Evolutionary conservation across 2,797 vertebrate species (phyloP).

Genomic region (Neomorphus geoffroyi): DNA sequence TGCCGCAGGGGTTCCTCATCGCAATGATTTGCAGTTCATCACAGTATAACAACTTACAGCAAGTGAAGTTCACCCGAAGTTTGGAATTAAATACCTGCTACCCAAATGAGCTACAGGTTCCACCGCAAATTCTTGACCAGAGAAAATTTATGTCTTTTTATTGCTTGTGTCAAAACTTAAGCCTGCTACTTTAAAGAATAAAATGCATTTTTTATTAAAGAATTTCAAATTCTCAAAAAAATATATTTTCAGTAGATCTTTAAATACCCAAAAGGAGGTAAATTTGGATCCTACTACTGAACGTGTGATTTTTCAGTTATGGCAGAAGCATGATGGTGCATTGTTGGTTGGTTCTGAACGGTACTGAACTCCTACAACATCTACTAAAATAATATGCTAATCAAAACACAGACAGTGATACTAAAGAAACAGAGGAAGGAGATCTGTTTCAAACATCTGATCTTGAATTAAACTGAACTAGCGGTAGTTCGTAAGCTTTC

Average conservation of each 20-base stretch:
- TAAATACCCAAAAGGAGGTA: neutral
- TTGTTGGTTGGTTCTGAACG: neutral
- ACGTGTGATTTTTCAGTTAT: neutral
- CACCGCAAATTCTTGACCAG: neutral
- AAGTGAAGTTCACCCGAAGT: neutral
- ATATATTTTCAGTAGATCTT: neutral
- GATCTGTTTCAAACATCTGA: neutral
- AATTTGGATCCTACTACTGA: neutral
- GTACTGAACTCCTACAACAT: neutral
- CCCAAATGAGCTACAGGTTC: neutral
- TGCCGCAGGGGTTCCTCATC: neutral
- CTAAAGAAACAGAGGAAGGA: constrained; percentile 17
- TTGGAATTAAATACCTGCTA: neutral
- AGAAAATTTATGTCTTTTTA: neutral
- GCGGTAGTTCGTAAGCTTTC: neutral
- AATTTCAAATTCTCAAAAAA: neutral
- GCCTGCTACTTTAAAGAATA: neutral
- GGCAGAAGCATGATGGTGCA: neutral
- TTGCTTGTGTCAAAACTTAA: neutral
- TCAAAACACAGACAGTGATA: neutral
- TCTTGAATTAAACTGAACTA: constrained; percentile 12
- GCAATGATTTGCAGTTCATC: neutral
- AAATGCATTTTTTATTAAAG: neutral
- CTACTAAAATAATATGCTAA: neutral
- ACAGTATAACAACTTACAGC: neutral